Evolutionary conservation across 2,888 invertebrate genomes (phyloP).

Genomic region (Melanargia galathea): DNA sequence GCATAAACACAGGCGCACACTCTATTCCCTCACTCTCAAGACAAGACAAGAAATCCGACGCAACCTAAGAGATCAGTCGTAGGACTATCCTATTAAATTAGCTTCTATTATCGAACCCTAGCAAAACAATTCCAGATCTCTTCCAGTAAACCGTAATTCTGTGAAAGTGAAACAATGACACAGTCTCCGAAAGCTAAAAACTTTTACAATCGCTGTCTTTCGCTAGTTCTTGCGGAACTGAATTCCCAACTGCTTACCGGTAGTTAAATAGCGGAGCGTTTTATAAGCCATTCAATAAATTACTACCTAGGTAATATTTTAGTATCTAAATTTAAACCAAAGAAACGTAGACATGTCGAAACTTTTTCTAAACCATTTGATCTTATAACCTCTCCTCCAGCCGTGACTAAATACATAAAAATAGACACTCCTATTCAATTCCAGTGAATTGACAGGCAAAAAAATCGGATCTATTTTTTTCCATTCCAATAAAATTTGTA

Average conservation of each 20-base stretch:
- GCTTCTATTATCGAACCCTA: no score
- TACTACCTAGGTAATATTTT: not conserved
- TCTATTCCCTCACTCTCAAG: no score
- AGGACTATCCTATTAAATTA: no score
- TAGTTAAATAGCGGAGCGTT: conserved; percentile 36
- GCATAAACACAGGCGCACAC: no score
- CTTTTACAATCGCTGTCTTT: conserved; percentile 63
- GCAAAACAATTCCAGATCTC: conserved; percentile 8
- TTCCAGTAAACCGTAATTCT: conserved; percentile 34
- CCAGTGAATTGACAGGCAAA: not conserved
- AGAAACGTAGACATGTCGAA: not conserved
- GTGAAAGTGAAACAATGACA: conserved; percentile 64
- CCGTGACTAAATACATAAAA: not conserved
- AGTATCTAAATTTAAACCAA: not conserved
- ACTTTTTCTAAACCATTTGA: not conserved
- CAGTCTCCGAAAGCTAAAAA: conserved; percentile 65
- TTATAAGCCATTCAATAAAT: conserved; percentile 26
- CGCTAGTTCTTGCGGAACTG: conserved; percentile 41
- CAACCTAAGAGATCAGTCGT: no score
- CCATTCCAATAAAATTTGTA: not conserved
- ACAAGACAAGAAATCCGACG: no score
- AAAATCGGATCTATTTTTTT: conserved; percentile 7
- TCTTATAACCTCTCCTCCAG: not conserved
- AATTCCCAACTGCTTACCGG: conserved; percentile 30
- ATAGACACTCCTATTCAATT: not conserved